phyloP scores from a whole-genome alignment of 2,888 invertebrate genomes.

The Clepsis dumicolana region DNA sequence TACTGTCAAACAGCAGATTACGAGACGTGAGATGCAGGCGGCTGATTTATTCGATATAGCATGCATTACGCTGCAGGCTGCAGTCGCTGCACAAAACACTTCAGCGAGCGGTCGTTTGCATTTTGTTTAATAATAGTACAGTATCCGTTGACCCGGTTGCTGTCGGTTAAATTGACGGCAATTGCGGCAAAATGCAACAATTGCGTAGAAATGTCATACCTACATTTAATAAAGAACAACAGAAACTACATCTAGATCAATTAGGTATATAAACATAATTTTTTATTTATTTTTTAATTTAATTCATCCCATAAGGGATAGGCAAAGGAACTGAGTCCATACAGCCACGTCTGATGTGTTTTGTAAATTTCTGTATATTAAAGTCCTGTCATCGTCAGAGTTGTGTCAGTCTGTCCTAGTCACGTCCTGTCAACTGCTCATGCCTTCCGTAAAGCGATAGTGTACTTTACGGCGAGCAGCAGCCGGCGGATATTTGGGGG shows the following conservation, averaged over 20 bases:
- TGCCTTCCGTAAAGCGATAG: no score
- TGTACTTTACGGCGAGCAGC: no score
- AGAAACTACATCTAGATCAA: not conserved
- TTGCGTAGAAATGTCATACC: slow-evolving; percentile 25
- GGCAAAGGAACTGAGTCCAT: no score
- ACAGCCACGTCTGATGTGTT: no score
- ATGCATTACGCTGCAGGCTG: slow-evolving; percentile 14
- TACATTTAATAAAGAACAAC: not conserved
- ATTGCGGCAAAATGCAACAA: slow-evolving; percentile 41
- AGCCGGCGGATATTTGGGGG: no score
- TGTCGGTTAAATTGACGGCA: slow-evolving; percentile 33
- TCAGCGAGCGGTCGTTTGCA: slow-evolving; percentile 19
- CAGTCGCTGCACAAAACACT: slow-evolving; percentile 23
- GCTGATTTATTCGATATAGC: slow-evolving; percentile 35
- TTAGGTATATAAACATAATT: no score
- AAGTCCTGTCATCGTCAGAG: no score
- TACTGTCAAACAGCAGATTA: slow-evolving; percentile 41
- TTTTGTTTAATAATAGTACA: slow-evolving; percentile 32
- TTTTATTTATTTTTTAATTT: no score
- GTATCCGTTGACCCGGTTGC: slow-evolving; percentile 34
- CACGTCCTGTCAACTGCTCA: no score
- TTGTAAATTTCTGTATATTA: no score
- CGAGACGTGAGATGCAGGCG: slow-evolving; percentile 28
- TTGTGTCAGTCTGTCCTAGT: no score
- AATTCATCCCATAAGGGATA: no score